Conservation (phyloP, 92 coral and sea anemone genomes). For the Plumapathes pennacea region DNA sequence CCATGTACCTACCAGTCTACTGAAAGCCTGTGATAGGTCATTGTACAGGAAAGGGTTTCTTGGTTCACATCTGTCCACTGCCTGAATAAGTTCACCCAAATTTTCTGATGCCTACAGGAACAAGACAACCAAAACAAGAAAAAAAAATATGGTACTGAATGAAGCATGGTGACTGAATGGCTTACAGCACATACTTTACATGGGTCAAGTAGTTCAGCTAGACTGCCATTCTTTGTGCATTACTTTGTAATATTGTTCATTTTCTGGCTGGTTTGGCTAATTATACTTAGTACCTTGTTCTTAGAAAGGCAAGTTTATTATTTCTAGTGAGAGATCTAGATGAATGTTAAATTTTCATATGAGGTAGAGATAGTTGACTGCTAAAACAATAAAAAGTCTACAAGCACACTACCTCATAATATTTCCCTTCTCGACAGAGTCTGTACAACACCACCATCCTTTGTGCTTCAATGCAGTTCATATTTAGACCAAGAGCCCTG, state of each 20-base stretch:
- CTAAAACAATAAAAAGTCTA: too few relatives aligned
- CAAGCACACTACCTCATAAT: constrained; percentile 83
- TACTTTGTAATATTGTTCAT: too few relatives aligned
- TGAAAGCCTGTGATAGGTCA: constrained; percentile 75
- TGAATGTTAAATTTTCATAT: too few relatives aligned
- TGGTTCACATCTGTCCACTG: constrained; percentile 92
- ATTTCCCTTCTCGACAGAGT: constrained; percentile 92
- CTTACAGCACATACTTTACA: neutral
- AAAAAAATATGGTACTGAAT: neutral
- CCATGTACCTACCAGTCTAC: constrained; percentile 86
- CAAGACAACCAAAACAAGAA: neutral
- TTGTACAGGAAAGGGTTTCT: constrained; percentile 82
- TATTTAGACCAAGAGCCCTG: constrained; percentile 86
- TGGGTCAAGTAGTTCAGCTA: too few relatives aligned
- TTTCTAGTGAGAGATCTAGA: too few relatives aligned
- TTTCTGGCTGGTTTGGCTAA: too few relatives aligned
- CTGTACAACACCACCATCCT: constrained; percentile 74
- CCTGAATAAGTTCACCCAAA: constrained; percentile 85
- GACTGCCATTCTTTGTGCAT: too few relatives aligned
- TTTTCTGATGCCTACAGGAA: constrained; percentile 78
- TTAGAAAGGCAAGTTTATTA: too few relatives aligned
- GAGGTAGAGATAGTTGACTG: too few relatives aligned
- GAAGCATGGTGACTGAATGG: neutral
- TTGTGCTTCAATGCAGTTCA: constrained; percentile 94
- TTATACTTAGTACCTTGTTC: neutral